Base-by-base conservation (phyloP, 2,113 vertebrate species). In the Vulpes ferrilata region DNA sequence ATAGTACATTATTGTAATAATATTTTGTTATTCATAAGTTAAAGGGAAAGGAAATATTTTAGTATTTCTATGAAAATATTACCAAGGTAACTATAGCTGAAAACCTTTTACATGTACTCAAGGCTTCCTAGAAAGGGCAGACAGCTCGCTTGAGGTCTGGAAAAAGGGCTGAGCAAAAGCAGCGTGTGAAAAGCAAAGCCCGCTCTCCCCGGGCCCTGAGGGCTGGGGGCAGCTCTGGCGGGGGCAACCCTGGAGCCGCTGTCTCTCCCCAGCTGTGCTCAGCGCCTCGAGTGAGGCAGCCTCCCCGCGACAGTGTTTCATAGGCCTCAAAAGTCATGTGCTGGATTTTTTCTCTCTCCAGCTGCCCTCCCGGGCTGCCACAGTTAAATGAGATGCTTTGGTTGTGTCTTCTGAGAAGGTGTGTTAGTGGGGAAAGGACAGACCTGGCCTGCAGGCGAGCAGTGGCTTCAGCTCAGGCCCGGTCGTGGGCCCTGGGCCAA, bases 371-470 rank as follows among this genome's bases (percentile, higher is more conserved):
- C n/a, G 10, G 60, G 19, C 80, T 0, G 22, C 85, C 64, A 0
- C 65, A 7, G 20, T 35, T 30, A 11, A 87, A 5, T 0, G 19
- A 1, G 0, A 32, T 27, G 11, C 13, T 74, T 32, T 4, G 55
- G 48, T 89, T 71, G 51, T 97, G 64, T 95, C 57, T 95, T 67
- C 35, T 25, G 80, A 76, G 25, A 92, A 99, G 99, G 99, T 96
- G 99, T 99, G 67, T 97, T 99, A 88, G 99, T 99, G 93, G 99
- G 99, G 17, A 99, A 99, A 99, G 99, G 98, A 99, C 98, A 1
- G 99, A 99, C 98, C 98, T 99, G 94, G 98, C 97, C 25, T 88
- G 98, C 84, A 98, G 99, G 94, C 99, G 99, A 94, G 98, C 98
- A 76, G 99, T 99, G 90, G 98, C 99, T 27, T 82, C 98, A 2